Evolutionary conservation across 1,140 invertebrate species (phyloP).

Genomic region (Chironomus striatipennis): DNA sequence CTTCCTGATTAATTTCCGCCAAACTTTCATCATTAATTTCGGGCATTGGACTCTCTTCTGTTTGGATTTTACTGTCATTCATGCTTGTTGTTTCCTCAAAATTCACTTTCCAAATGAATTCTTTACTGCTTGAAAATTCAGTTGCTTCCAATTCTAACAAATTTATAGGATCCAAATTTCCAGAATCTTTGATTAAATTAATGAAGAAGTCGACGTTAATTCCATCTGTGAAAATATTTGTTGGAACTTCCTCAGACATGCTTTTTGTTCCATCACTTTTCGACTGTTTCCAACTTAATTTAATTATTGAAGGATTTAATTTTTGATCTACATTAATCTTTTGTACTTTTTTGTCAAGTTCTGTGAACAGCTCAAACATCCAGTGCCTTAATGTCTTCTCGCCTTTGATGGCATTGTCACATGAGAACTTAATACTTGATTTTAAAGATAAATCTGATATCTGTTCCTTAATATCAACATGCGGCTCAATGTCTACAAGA

Average conservation of each 20-base stretch:
- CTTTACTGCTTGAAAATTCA: constrained; percentile 28
- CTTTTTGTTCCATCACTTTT: background rate
- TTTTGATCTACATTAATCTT: background rate
- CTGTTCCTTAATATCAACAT: too few relatives aligned
- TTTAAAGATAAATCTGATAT: too few relatives aligned
- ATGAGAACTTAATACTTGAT: too few relatives aligned
- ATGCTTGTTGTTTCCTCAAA: constrained; percentile 33
- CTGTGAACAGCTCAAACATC: background rate
- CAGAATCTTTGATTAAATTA: constrained; percentile 27
- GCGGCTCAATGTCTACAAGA: too few relatives aligned
- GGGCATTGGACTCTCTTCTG: background rate
- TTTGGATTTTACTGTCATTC: constrained; percentile 31
- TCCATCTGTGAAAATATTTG: constrained; percentile 7
- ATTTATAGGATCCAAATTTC: constrained; percentile 26
- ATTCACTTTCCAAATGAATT: constrained; percentile 35
- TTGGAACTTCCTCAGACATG: background rate
- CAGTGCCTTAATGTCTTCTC: background rate
- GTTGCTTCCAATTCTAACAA: constrained; percentile 24
- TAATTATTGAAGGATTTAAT: background rate
- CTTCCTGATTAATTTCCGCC: background rate
- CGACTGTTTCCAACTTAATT: background rate
- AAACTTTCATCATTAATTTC: background rate
- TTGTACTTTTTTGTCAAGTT: background rate
- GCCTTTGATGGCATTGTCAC: background rate
- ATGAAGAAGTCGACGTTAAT: constrained; percentile 31